Percentiles rank a stretch among this genome's conserved stretches.
Evolutionary conservation across 2,113 vertebrate species (phyloP).

Genomic region (Chitala chitala): DNA sequence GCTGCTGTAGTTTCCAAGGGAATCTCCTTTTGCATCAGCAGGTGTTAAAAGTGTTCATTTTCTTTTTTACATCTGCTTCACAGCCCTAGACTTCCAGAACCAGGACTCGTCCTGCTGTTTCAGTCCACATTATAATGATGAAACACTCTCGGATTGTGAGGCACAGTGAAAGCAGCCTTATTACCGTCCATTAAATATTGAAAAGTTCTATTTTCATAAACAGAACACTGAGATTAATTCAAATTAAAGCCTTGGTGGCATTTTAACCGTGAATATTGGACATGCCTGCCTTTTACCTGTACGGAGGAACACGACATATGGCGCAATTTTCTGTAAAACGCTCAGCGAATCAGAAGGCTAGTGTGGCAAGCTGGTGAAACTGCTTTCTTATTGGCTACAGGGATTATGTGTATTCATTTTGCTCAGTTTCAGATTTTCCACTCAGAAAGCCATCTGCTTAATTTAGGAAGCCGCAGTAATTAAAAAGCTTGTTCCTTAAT

Average conservation of each 20-base stretch:
- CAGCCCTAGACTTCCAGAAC: neutral
- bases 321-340: conserved; percentile 8
- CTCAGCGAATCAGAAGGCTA: conserved; percentile 22
- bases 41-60: neutral
- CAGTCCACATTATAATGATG: neutral
- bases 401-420: conserved; percentile 38
- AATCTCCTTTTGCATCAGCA: neutral
- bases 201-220: neutral
- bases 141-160: neutral
- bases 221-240: neutral
- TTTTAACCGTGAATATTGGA: neutral
- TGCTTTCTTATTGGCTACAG: conserved; percentile 27
- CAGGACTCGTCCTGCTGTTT: neutral
- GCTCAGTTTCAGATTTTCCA: conserved; percentile 27
- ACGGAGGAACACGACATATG: conserved; percentile 25
- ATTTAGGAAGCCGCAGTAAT: conserved; percentile 52
- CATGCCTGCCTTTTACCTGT: conserved; percentile 21
- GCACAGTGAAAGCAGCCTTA: too few relatives aligned
- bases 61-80: neutral
- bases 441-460: conserved; percentile 55
- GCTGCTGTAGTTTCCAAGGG: conserved; percentile 5
- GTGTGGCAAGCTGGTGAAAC: conserved; percentile 12
- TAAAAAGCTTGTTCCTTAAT: conserved; percentile 57
- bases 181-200: too few relatives aligned
- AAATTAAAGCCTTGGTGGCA: neutral